Evolutionary conservation across 2,113 vertebrate species (phyloP), one percentile per base, ranked within the genome.

Genomic region (Ancistrus triradiatus): DNA sequence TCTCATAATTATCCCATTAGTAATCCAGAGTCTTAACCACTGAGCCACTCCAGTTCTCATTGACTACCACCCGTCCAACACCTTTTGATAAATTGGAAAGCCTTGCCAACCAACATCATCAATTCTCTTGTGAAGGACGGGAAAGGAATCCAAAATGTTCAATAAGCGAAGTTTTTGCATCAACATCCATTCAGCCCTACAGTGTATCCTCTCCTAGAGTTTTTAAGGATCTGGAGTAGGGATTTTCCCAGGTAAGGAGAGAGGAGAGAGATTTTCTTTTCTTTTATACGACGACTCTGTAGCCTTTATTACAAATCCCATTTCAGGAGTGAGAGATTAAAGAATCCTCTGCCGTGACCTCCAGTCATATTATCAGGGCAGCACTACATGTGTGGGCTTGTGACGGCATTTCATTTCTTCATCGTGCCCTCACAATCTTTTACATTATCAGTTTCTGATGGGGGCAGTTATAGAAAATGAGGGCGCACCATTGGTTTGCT

Each of bases 301-400:
- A 44, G 52, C 68, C 78, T 77, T 78, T 74, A 81, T 83, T 78
- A 77, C 31, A 47, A 60, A 79, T 58, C 58, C 73, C 21, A 70
- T 78, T 73, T 80, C 67, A 66, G 61, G 57, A 38, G 10, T 21
- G 63, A 31, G 49, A 62, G 73, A 79, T 62, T 31, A 75, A 60
- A 50, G 60, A 63, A 57, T 75, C 80, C 61, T 72, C 56, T 68
- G 51, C 57, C 22, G 47, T 83, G 78, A 83, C 81, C 84, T 81
- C 21, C 55, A 44, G 56, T 19, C 44, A 28, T 47, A 58, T 52
- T 59, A 47, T 44, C 33, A 57, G 25, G 42, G 59, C 43, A 44
- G 35, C 17, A 25, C 18, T 55, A 27, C 31, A 55, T 37, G 44
- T 31, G 9, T 44, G 19, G 27, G 21, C 48, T 37, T 14, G 56